Conservation (phyloP, 1,140 invertebrate genomes). For the Hydropsyche tenuis region DNA sequence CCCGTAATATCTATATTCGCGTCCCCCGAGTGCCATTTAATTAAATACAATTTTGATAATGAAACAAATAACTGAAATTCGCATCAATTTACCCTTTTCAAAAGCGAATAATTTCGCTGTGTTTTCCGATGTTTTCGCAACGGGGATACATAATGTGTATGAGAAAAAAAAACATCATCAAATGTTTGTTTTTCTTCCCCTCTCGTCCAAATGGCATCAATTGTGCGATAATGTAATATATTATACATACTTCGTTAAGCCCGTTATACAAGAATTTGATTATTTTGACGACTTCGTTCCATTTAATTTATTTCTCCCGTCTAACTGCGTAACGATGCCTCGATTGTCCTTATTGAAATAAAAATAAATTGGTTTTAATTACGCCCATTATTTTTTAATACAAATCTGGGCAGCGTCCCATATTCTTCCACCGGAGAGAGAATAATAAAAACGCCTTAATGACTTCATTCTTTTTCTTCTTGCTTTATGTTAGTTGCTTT, state of each 20-base stretch:
- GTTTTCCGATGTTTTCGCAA: neutral
- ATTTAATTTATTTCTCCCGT: slow-evolving; percentile 15
- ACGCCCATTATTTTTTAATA: slow-evolving; percentile 33
- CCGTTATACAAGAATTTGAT: slow-evolving; percentile 14
- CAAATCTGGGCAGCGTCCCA: slow-evolving; percentile 32
- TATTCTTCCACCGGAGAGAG: slow-evolving; percentile 25
- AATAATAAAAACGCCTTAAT: slow-evolving; percentile 43
- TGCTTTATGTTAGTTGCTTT: slow-evolving; percentile 31
- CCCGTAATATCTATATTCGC: no score
- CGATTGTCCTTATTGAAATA: slow-evolving; percentile 26
- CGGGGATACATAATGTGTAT: neutral
- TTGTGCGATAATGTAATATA: slow-evolving; percentile 17
- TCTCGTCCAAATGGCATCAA: neutral
- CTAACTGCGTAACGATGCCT: slow-evolving; percentile 2
- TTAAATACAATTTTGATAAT: no score
- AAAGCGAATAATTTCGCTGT: neutral
- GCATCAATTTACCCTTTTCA: no score
- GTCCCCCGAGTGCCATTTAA: no score
- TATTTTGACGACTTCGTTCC: slow-evolving; percentile 25
- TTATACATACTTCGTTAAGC: slow-evolving; percentile 21
- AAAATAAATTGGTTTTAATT: slow-evolving; percentile 34
- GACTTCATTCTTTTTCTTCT: slow-evolving; percentile 31
- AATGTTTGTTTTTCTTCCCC: neutral
- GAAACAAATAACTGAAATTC: no score
- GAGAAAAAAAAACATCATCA: no score